A percentile compares a stretch with the other conserved stretches of the same genome.
Evolutionary conservation across 2,888 invertebrate species (phyloP).

Genomic region (Dorcus hopei): DNA sequence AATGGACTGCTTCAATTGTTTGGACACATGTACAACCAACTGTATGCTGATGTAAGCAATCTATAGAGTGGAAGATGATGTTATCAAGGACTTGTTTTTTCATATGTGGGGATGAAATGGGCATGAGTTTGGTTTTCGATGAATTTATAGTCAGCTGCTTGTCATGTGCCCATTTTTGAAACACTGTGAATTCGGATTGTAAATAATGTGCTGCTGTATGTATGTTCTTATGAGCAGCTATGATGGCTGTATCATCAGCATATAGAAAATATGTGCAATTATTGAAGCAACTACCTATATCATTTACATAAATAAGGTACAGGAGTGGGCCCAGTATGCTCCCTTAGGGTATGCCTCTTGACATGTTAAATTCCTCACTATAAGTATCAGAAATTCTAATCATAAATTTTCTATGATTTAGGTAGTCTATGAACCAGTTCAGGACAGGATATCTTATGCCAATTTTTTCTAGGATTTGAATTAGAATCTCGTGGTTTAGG

Average conservation of each 20-base stretch:
- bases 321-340: neutral
- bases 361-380: neutral
- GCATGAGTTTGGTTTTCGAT: neutral
- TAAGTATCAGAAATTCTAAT: neutral
- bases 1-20: neutral
- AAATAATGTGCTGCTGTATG: neutral
- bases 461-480: neutral
- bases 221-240: neutral
- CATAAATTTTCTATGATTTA: neutral
- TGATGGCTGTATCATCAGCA: neutral
- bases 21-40: neutral
- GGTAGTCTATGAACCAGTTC: neutral
- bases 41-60: neutral
- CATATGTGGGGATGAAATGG: neutral
- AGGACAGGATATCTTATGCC: neutral
- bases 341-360: neutral
- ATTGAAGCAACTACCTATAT: neutral
- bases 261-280: neutral
- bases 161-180: neutral
- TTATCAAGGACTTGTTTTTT: neutral
- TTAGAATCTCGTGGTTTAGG: neutral
- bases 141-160: neutral
- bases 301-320: neutral
- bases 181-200: neutral
- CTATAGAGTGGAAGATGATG: too few species aligned